Conservation (phyloP, 2,113 vertebrate genomes). For the Lipophrys pholis region DNA sequence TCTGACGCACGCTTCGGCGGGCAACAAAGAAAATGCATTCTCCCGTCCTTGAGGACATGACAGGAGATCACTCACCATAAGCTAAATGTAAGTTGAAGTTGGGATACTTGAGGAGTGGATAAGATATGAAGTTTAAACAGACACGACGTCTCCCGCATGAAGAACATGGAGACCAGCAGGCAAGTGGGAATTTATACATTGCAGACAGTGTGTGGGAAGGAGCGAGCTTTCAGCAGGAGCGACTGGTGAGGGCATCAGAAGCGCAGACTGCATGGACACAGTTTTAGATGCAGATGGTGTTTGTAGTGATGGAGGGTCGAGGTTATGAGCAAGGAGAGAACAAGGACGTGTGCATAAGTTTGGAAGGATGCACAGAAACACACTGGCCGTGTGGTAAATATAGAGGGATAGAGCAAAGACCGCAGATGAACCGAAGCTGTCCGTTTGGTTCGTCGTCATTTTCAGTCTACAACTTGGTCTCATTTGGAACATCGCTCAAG, state of each 20-base stretch:
- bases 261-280: conserved; percentile 26
- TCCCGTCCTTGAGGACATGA: background rate
- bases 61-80: background rate
- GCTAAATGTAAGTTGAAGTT: background rate
- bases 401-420: conserved; percentile 5
- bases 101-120: background rate
- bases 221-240: conserved; percentile 22
- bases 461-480: conserved; percentile 14
- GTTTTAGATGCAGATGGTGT: conserved; percentile 53
- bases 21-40: background rate
- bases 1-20: background rate
- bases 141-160: background rate
- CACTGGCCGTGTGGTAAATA: background rate
- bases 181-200: conserved; percentile 29
- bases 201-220: conserved; percentile 31
- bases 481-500: conserved; percentile 39
- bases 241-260: conserved; percentile 26
- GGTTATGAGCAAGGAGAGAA: conserved; percentile 34
- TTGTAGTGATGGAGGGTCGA: conserved; percentile 4
- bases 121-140: conserved; percentile 17
- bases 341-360: conserved; percentile 20
- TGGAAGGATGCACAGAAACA: conserved; percentile 5
- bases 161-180: conserved; percentile 21
- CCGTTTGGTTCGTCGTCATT: background rate
- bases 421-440: background rate